Base-by-base conservation (phyloP, 2,797 vertebrate genomes). In the Pseudomugil tenellus region DNA sequence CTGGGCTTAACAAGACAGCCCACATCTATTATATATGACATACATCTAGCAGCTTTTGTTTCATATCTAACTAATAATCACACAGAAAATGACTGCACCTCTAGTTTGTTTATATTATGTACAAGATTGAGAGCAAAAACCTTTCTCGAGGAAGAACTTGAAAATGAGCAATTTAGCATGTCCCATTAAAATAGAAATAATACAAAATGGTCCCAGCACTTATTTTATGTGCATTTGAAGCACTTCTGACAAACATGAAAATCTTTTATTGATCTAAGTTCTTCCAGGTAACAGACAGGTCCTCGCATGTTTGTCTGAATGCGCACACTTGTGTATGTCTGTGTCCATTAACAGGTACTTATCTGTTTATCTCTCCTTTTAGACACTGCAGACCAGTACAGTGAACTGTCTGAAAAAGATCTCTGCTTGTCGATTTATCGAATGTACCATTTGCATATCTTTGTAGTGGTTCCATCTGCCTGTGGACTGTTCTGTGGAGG, bases 391-490 rank as follows among this genome's bases (percentile, higher is more conserved):
- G 90, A 79, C 86, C 87, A 72, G 85, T 90, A 90, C 89, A 90
- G 87, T 87, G 86, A 86, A 89, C 88, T 78, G 91, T 89, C 91
- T 92, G 91, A 92, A 91, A 92, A 92, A 93, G 91, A 93, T 90
- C 89, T 92, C 87, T 64, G 85, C 84, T 85, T 89, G 92, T 94
- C 92, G 90, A 93, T 93, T 93, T 94, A 94, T 94, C 29, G 92
- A 94, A 89, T 85, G 79, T 72, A 56, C 69, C 80, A 94, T 95
- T 95, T 94, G 92, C 94, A 95, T 95, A 94, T 93, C 94, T 95
- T 94, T 95, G 93, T 94, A 93, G 92, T 93, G 89, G 91, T 92
- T 92, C 92, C 90, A 91, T 91, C 92, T 90, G 92, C 85, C 92
- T 75, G 91, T 91, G 90, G 92, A 94, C 88, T 83, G 83, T 91